Base-by-base conservation (phyloP, 1,140 invertebrate genomes). In the Megalopta genalis region DNA sequence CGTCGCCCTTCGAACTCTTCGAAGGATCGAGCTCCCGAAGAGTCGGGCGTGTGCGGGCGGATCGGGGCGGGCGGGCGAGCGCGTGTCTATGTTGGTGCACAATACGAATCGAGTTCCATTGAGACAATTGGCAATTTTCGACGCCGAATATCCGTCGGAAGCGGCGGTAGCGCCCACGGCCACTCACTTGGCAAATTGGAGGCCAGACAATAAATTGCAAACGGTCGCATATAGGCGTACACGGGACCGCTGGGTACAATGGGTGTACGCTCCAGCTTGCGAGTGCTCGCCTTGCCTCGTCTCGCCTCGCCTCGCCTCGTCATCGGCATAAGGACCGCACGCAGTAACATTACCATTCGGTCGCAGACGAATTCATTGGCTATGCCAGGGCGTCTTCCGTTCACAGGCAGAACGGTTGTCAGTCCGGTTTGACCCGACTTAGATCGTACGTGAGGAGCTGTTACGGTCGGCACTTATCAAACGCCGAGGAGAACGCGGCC, bases 91-190 rank as follows among this genome's bases (percentile, higher is more conserved):
- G 78, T 81, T 83, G 85, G 77, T 81, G 84, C 76, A 88, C 87
- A 88, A 89, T 89, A 84, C 83, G 82, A 89, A 88, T 89, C 85
- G 83, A 85, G 86, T 88, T 88, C 86, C 85, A 90, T 90, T 90
- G 88, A 89, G 88, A 88, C 89, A 90, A 90, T 90, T 90, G 89
- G 87, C 87, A 90, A 90, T 90, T 90, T 90, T 90, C 88, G 86
- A 89, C 86, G 88, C 89, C 88, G 88, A 90, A 89, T 90, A 90
- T 90, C 89, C 88, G 88, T 88, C 89, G 89, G 89, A 90, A 90
- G 88, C 85, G 85, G 84, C 75, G 81, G 81, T 86, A 89, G 88
- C 86, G 88, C 89, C 88, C 87, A 89, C 88, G 84, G 81, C 82
- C 84, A 87, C 83, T 89, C 83, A 83, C 79, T 84, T 82, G 76